Base-by-base conservation (phyloP, 2,113 vertebrate species). In the Phyllopteryx taeniolatus region DNA sequence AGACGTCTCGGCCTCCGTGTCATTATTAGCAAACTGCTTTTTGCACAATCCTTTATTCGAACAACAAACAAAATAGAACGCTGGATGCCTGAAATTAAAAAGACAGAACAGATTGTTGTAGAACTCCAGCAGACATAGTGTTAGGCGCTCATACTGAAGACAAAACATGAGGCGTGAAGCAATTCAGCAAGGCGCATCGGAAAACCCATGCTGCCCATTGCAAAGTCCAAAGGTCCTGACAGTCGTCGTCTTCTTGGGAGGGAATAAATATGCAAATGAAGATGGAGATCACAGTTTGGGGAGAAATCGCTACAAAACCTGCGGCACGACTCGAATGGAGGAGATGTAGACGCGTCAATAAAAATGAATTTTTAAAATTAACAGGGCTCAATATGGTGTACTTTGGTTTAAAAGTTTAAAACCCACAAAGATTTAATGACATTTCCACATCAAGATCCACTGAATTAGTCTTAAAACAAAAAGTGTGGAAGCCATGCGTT, bases 41-140 rank as follows among this genome's bases (percentile, higher is more conserved):
- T 88, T 86, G 85, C 89, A 91, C 90, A 92, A 87, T 86, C 82
- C 79, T 92, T 92, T 93, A 92, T 92, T 93, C 89, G 87, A 92
- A 92, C 87, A 90, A 88, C 84, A 90, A 91, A 87, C 84, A 88
- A 87, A 91, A 90, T 83, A 91, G 78, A 90, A 90, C 70, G 88
- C 88, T 89, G 79, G 84, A 92, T 82, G 86, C 78, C 85, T 82
- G 72, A 91, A 89, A 90, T 91, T 75, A 90, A 88, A 61, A 82
- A 88, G 87, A 92, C 89, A 87, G 87, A 80, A 86, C 82, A 91
- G 87, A 86, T 78, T 78, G 79, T 77, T 71, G 83, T 79, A 76
- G 88, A 76, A 85, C 88, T 78, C 87, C 89, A 84, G 88, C 86
- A 90, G 84, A 92, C 90, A 27, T 71, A 89, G 87, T 91, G 88